A percentile compares a stretch with the other conserved stretches of the same genome.
These are phyloP conservation scores for Corapipo altera DNA, from an alignment of 2,113 vertebrate genomes.

Conservation along the genomic window DNA sequence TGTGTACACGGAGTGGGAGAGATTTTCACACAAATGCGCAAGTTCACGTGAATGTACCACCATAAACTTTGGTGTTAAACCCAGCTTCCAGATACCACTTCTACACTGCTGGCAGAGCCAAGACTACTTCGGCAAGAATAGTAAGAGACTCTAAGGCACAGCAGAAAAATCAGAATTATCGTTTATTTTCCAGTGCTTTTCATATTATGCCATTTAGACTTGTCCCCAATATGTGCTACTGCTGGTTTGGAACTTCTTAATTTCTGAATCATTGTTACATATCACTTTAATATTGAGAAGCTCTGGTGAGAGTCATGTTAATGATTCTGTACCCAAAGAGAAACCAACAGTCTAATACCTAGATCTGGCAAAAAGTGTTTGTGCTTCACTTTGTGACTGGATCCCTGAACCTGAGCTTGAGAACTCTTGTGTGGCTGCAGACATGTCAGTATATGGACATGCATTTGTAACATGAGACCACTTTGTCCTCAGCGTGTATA, in stretches of 20 bases:
- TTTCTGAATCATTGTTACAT: neutral
- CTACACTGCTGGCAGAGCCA: neutral
- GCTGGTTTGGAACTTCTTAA: neutral
- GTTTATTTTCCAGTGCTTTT: neutral
- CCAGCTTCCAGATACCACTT: neutral
- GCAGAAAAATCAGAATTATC: neutral
- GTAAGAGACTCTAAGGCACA: neutral
- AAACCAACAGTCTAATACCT: neutral
- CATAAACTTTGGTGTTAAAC: neutral
- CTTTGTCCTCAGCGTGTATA: neutral
- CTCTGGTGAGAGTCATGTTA: neutral
- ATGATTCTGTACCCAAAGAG: neutral
- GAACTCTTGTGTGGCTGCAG: neutral
- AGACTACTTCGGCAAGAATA: neutral
- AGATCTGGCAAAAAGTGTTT: neutral
- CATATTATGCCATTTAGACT: rapidly evolving
- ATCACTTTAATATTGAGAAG: neutral
- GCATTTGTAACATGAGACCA: neutral
- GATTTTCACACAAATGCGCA: neutral
- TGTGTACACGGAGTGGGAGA: rapidly evolving
- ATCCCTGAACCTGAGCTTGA: neutral
- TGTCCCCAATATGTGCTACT: neutral
- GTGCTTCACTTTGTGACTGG: neutral
- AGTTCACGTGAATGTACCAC: rapidly evolving
- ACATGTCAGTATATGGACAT: neutral